A percentile compares a stretch with the other conserved stretches of the same genome.
These are phyloP conservation scores for Clostera curtula DNA, from an alignment of 2,888 invertebrate species.

Conservation along the genomic window DNA sequence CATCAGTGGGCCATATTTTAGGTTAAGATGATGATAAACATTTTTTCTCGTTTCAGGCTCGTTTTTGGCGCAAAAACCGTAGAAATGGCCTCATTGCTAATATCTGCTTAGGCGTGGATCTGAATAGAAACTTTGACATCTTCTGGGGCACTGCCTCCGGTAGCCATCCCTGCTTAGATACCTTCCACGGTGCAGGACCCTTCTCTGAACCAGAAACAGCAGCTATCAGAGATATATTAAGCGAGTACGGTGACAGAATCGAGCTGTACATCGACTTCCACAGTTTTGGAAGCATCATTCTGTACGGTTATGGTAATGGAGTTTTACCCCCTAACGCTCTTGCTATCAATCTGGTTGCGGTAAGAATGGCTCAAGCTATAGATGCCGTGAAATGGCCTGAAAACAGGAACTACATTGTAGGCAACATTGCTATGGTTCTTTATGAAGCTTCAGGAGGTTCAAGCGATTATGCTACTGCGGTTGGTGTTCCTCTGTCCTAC, in stretches of 20 bases:
- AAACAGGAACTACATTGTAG: conserved; percentile 62
- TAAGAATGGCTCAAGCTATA: conserved; percentile 57
- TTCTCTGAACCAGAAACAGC: conserved; percentile 81
- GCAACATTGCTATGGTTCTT: conserved; percentile 59
- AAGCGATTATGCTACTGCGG: conserved; percentile 74
- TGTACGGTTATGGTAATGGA: conserved; percentile 48
- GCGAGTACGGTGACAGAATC: conserved; percentile 53
- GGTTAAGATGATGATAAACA: background rate
- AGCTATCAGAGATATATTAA: conserved; percentile 73
- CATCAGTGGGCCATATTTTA: too few species aligned
- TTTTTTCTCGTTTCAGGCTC: conserved; percentile 43
- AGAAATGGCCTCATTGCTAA: conserved; percentile 31
- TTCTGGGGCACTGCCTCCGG: conserved; percentile 77
- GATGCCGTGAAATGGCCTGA: conserved; percentile 53
- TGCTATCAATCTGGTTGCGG: conserved; percentile 47
- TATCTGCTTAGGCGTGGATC: conserved; percentile 80
- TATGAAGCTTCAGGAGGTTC: conserved; percentile 78
- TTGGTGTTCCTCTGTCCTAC: conserved; percentile 69
- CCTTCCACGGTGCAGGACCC: conserved; percentile 75
- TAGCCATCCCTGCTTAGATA: conserved; percentile 70
- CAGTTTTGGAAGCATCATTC: conserved; percentile 80
- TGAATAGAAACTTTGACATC: conserved; percentile 83
- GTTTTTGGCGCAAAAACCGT: conserved; percentile 82
- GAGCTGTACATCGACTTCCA: conserved; percentile 83
- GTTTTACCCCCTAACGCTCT: conserved; percentile 64